Conservation (phyloP, 2,113 vertebrate genomes). For the Psettodes erumei region DNA sequence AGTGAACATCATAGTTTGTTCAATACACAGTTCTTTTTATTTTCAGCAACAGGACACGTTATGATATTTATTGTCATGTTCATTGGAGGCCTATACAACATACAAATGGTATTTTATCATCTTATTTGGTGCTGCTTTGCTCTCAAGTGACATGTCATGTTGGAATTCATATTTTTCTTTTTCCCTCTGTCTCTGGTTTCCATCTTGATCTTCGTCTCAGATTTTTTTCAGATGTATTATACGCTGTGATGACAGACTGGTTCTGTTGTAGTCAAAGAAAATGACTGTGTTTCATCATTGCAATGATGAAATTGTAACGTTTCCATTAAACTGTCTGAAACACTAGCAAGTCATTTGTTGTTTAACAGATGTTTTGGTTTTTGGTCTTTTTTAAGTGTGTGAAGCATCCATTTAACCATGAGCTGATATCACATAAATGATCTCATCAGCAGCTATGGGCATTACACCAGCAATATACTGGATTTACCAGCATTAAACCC, state of each 20-base stretch:
- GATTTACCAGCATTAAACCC: too few species aligned
- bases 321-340: conserved; percentile 2
- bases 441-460: conserved; percentile 15
- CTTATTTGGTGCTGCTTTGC: not conserved
- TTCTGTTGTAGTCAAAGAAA: not conserved
- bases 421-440: conserved; percentile 42
- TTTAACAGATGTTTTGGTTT: conserved; percentile 6
- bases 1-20: conserved; percentile 1
- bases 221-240: not conserved
- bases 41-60: not conserved
- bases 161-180: not conserved
- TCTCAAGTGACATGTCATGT: not conserved
- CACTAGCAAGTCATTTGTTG: not conserved
- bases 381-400: not conserved
- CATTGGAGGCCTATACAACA: not conserved
- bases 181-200: conserved; percentile 3
- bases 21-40: not conserved
- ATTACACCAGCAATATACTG: not conserved
- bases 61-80: not conserved
- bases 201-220: not conserved
- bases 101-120: not conserved
- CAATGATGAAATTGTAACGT: conserved; percentile 6
- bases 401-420: not conserved
- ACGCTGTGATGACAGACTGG: not conserved
- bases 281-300: not conserved